Evolutionary conservation across 35 echinoderm and acorn worm genomes (phyloP).

Genomic region (Ophiothrix spiculata): DNA sequence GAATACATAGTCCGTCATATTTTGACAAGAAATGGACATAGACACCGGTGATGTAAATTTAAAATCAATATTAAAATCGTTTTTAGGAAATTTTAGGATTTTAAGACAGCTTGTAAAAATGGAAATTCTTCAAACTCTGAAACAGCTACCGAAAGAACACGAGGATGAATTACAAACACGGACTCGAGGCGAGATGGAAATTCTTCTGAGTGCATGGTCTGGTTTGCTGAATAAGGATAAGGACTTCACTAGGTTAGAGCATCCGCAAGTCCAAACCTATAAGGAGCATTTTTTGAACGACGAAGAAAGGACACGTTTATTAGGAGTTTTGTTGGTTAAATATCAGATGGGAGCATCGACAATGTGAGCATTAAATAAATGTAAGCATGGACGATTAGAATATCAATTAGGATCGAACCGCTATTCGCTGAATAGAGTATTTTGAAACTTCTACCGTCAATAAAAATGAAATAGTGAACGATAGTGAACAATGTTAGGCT

Average conservation of each 20-base stretch:
- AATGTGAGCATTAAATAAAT: too few relatives aligned
- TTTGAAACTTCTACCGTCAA: too few relatives aligned
- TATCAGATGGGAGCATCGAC: slow-evolving; percentile 58
- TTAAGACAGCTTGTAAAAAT: slow-evolving; percentile 84
- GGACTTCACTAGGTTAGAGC: slow-evolving; percentile 62
- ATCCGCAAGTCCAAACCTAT: slow-evolving; percentile 45
- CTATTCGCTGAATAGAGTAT: too few relatives aligned
- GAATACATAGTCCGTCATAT: too few relatives aligned
- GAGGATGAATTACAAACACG: slow-evolving; percentile 48
- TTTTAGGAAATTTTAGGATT: slow-evolving; percentile 80
- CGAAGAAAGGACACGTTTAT: slow-evolving; percentile 54
- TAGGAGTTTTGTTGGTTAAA: slow-evolving; percentile 78
- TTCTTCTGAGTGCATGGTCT: slow-evolving; percentile 67
- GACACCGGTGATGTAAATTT: background rate
- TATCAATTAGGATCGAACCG: too few relatives aligned
- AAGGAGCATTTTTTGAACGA: slow-evolving; percentile 56
- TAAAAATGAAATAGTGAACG: too few relatives aligned
- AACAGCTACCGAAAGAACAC: slow-evolving; percentile 40
- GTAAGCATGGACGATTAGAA: too few relatives aligned
- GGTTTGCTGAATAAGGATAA: slow-evolving; percentile 49
- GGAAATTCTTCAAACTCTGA: slow-evolving; percentile 61
- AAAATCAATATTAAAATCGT: slow-evolving; percentile 16
- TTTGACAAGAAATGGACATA: too few relatives aligned
- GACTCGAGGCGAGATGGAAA: slow-evolving; percentile 77
- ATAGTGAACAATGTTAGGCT: too few relatives aligned